Percentiles rank a stretch among this genome's conserved stretches.
These are phyloP conservation scores for Pyrocephalus nanus DNA, from an alignment of 2,797 vertebrate species.

Conservation along the genomic window DNA sequence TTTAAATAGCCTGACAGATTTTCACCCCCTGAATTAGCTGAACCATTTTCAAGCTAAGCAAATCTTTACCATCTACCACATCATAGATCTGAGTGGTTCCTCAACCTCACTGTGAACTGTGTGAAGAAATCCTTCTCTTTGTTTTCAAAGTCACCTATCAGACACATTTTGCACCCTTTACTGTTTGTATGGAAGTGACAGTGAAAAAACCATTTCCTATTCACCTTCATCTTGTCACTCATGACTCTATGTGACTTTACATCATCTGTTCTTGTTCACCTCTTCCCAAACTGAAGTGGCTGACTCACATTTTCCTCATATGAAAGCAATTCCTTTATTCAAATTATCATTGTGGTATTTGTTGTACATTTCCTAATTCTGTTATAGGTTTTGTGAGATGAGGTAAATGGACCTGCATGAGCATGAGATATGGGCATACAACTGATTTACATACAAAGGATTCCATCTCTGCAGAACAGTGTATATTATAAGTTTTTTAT, in stretches of 20 bases:
- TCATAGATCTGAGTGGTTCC: background rate
- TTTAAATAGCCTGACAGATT: background rate
- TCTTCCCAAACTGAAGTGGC: background rate
- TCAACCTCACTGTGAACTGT: background rate
- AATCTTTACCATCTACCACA: background rate
- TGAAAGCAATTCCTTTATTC: background rate
- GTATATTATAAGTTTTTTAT: background rate
- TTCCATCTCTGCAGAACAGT: background rate
- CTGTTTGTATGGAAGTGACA: background rate
- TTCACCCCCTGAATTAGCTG: background rate
- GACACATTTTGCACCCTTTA: background rate
- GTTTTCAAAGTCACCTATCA: background rate
- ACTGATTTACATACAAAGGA: background rate
- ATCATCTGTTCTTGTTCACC: background rate
- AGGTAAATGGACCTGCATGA: background rate
- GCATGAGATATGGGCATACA: background rate
- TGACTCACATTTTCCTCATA: background rate
- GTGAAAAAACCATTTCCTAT: background rate
- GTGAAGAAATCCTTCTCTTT: background rate
- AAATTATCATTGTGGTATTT: background rate
- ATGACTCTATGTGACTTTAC: background rate
- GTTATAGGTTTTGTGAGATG: background rate
- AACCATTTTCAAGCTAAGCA: background rate
- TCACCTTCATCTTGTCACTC: background rate
- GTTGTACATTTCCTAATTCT: background rate